Conservation (phyloP, 2,113 vertebrate genomes). For the Clupea harengus region DNA sequence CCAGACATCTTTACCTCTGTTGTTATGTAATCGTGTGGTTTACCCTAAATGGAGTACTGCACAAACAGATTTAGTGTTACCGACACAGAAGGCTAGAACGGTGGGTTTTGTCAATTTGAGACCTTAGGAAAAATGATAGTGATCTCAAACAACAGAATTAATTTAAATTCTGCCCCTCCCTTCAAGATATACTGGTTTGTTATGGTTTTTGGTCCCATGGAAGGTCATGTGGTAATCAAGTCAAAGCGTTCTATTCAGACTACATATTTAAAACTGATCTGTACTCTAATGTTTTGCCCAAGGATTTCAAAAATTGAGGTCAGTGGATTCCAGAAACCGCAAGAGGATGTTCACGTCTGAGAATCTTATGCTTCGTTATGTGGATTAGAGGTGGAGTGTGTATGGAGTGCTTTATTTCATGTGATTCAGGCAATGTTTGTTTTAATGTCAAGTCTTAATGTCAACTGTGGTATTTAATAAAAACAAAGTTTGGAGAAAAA, state of each 20-base stretch:
- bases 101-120: neutral
- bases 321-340: slow-evolving; percentile 41
- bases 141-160: neutral
- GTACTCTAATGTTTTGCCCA: neutral
- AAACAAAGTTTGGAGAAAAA: neutral
- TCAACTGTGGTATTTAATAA: neutral
- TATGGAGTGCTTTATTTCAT: slow-evolving; percentile 4
- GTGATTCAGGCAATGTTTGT: slow-evolving; percentile 6
- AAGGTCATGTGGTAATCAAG: neutral
- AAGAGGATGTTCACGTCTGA: slow-evolving; percentile 51
- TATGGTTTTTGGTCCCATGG: neutral
- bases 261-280: neutral
- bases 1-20: neutral
- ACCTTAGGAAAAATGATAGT: neutral
- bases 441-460: neutral
- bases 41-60: neutral
- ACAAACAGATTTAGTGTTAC: too few relatives aligned
- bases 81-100: neutral
- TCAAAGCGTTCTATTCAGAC: neutral
- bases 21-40: neutral
- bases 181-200: neutral
- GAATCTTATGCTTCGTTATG: slow-evolving; percentile 54
- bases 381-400: slow-evolving; percentile 36
- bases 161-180: neutral
- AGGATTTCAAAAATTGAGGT: slow-evolving; percentile 59